Percentiles rank a stretch among this genome's conserved stretches.
Evolutionary conservation across 2,113 vertebrate genomes (phyloP).

Genomic region (Podiceps cristatus): DNA sequence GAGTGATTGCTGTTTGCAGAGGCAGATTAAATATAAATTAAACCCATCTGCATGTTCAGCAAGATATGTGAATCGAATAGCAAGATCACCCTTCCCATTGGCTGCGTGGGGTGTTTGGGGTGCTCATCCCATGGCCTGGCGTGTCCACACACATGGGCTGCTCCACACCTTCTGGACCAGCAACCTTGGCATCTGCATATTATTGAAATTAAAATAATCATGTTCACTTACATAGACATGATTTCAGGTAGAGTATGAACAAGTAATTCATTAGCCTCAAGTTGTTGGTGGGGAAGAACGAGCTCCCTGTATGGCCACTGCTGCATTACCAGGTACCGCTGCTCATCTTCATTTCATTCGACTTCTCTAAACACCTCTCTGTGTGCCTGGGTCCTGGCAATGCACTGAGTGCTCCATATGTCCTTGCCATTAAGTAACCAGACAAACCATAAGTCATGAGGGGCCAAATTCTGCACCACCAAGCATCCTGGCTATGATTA

Average conservation of each 20-base stretch:
- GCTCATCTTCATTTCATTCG: accelerated
- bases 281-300: accelerated
- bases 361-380: neutral
- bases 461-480: neutral
- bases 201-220: neutral
- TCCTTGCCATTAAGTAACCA: neutral
- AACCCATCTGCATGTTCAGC: conserved; percentile 56
- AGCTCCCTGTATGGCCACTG: neutral
- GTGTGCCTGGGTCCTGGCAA: neutral
- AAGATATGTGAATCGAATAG: conserved; percentile 34
- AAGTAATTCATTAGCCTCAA: neutral
- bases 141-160: neutral
- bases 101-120: accelerated
- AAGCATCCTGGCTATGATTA: neutral
- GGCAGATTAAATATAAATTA: conserved; percentile 72
- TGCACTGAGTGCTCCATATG: neutral
- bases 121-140: neutral
- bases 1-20: conserved; percentile 71
- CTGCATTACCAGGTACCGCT: neutral
- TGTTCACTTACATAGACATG: neutral
- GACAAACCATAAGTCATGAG: neutral
- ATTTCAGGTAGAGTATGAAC: neutral
- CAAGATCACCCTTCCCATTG: neutral
- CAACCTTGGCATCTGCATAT: neutral
- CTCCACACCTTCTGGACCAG: neutral